A percentile compares a stretch with the other conserved stretches of the same genome.
Conservation (phyloP, 2,113 vertebrate species). For the Peromyscus leucopus region DNA sequence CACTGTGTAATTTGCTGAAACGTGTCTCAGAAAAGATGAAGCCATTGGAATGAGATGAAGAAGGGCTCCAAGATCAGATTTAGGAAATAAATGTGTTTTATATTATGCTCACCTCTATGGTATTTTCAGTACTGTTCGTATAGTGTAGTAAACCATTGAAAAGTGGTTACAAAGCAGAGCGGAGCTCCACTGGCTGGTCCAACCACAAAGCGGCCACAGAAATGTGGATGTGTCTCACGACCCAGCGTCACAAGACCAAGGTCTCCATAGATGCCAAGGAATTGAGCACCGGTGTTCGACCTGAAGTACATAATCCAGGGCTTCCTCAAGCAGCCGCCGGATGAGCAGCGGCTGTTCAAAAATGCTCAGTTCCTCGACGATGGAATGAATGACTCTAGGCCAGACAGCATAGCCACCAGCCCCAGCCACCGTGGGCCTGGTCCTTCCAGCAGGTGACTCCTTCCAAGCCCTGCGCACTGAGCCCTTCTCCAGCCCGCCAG, state of each 20-base stretch:
- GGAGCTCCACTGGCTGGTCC: rapidly evolving
- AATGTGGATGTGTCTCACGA: neutral
- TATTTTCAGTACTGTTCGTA: neutral
- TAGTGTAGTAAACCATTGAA: neutral
- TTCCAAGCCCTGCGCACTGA: neutral
- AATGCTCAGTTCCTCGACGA: neutral
- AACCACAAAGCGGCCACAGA: neutral
- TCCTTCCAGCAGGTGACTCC: neutral
- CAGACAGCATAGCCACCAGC: neutral
- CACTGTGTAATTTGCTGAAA: neutral
- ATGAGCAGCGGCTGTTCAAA: neutral
- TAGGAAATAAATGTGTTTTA: neutral
- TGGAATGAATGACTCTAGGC: neutral
- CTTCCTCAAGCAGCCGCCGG: neutral
- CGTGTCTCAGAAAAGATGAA: neutral
- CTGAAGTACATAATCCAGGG: neutral
- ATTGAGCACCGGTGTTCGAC: neutral
- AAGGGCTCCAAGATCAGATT: neutral
- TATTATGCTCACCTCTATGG: neutral
- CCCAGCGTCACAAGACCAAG: neutral
- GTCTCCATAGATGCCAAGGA: neutral
- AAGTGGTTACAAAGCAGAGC: neutral
- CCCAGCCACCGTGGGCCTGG: neutral
- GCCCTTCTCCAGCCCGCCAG: neutral
- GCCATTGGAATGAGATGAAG: neutral